These are phyloP conservation scores for Amphiprion clarkii DNA, from an alignment of 2,797 vertebrate species.

Conservation along the genomic window DNA sequence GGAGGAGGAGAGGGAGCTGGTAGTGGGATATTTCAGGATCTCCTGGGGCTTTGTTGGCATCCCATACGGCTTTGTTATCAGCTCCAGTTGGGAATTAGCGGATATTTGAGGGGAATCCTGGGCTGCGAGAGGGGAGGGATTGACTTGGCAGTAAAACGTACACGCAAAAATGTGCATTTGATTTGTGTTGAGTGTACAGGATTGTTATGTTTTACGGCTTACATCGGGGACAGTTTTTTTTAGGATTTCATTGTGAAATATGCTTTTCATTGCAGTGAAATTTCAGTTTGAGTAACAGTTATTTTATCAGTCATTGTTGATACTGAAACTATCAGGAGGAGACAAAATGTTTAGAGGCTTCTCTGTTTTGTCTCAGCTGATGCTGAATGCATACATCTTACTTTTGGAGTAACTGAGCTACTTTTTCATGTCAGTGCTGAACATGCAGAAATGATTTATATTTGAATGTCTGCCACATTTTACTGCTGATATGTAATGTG, in stretches of 20 bases:
- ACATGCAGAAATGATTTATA: too few relatives aligned
- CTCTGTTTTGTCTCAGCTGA: conserved; percentile 3
- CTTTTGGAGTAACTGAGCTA: background rate
- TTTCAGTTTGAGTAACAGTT: background rate
- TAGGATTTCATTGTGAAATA: conserved; percentile 28
- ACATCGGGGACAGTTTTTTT: conserved; percentile 9
- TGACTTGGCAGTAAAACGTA: conserved; percentile 42
- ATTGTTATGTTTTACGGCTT: conserved; percentile 39
- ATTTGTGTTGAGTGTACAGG: conserved; percentile 45
- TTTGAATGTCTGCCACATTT: background rate
- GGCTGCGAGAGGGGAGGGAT: conserved; percentile 42
- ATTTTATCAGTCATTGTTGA: conserved; percentile 9
- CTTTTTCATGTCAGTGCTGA: background rate
- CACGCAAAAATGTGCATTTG: conserved; percentile 56
- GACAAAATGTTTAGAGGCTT: background rate
- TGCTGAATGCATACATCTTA: background rate
- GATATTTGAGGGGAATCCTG: conserved; percentile 66
- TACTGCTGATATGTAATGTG: too few relatives aligned
- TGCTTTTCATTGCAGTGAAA: conserved; percentile 36
- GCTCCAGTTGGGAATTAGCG: conserved; percentile 66
- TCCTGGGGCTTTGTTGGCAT: conserved; percentile 77
- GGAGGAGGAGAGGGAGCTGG: conserved; percentile 57
- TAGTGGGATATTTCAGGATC: conserved; percentile 72
- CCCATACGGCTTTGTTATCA: conserved; percentile 69
- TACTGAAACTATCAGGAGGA: conserved; percentile 4